phyloP scores from a whole-genome alignment of 64 coral and sea anemone species.

The Actinia equina region DNA sequence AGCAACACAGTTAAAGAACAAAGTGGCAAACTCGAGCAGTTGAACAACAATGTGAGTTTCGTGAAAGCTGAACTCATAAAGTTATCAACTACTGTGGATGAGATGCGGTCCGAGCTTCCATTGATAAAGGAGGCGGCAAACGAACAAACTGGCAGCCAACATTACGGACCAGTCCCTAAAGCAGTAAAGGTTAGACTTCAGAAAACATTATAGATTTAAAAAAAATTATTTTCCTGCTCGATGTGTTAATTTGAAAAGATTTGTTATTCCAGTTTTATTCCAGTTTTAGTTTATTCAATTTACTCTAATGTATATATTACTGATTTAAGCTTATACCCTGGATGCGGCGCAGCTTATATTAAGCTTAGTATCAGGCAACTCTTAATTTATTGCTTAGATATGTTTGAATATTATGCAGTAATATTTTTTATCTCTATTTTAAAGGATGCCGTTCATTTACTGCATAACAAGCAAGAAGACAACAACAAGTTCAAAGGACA shows the following conservation, averaged over 20 bases:
- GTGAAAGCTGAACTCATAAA: not conserved
- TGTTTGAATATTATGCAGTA: not conserved
- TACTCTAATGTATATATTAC: too few species aligned
- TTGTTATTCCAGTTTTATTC: not conserved
- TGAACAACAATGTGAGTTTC: not conserved
- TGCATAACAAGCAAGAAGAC: slow-evolving; percentile 20
- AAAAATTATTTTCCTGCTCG: not conserved
- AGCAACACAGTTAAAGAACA: slow-evolving; percentile 2
- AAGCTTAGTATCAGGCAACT: too few species aligned
- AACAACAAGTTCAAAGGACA: slow-evolving; percentile 10
- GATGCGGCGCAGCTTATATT: too few species aligned
- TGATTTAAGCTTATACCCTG: too few species aligned
- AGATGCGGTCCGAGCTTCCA: not conserved
- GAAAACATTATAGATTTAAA: not conserved
- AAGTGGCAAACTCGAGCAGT: not conserved
- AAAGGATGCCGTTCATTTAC: slow-evolving; percentile 13
- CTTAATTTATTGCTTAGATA: not conserved
- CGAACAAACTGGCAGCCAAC: not conserved
- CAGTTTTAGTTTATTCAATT: too few species aligned
- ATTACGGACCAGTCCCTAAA: not conserved
- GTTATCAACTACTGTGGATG: not conserved
- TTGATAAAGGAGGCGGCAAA: slow-evolving; percentile 4
- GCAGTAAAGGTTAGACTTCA: not conserved
- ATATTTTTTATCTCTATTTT: not conserved
- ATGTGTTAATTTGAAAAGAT: not conserved